Evolutionary conservation across 1,140 invertebrate genomes (phyloP).

Genomic region (Hycleus cichorii): DNA sequence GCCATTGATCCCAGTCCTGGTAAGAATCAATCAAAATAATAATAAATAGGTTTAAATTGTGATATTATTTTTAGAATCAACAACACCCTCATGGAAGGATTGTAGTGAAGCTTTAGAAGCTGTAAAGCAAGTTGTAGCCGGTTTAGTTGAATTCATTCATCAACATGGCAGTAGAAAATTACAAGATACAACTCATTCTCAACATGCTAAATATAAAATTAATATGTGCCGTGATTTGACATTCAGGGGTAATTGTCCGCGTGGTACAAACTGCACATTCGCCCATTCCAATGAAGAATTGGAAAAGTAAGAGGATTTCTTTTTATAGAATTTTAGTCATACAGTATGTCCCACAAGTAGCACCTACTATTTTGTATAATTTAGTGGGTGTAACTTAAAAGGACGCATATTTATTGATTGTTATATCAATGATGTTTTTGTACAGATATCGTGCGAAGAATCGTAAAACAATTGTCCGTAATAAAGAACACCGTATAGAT

Average conservation of each 20-base stretch:
- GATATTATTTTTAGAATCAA: conserved; percentile 51
- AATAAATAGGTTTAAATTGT: not conserved
- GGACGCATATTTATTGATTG: not conserved
- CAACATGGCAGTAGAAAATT: conserved; percentile 63
- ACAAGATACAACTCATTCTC: conserved; percentile 50
- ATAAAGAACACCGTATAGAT: conserved; percentile 34
- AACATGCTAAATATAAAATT: conserved; percentile 80
- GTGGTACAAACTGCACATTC: conserved; percentile 83
- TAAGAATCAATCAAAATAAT: conserved; percentile 33
- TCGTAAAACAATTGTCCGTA: conserved; percentile 44
- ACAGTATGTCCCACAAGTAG: no score
- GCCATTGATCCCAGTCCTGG: conserved; percentile 75
- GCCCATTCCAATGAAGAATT: conserved; percentile 87
- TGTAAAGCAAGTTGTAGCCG: conserved; percentile 72
- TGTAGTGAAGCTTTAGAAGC: conserved; percentile 71
- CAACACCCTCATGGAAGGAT: conserved; percentile 63
- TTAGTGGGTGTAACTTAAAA: no score
- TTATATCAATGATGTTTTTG: conserved; percentile 17
- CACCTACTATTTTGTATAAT: no score
- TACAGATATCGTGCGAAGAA: conserved; percentile 51
- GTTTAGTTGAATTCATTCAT: conserved; percentile 78
- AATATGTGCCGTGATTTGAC: conserved; percentile 83
- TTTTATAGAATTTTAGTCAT: not conserved
- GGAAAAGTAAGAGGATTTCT: conserved; percentile 57
- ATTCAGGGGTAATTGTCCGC: conserved; percentile 69